phyloP scores from a whole-genome alignment of 2,113 vertebrate species.

The Asarcornis scutulata region DNA sequence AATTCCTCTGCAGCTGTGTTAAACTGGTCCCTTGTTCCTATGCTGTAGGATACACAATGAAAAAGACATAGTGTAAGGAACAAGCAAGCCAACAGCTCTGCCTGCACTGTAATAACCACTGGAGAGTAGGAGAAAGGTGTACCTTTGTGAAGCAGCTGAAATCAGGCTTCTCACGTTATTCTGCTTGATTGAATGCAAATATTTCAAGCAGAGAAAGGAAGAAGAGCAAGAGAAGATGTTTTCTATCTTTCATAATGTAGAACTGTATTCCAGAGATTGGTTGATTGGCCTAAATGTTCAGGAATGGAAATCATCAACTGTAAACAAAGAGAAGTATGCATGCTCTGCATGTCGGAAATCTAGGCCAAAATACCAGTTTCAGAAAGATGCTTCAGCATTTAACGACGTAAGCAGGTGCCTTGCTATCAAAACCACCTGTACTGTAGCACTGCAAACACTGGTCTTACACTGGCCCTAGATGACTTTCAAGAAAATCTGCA shows the following conservation, averaged over 20 bases:
- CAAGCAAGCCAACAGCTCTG: neutral
- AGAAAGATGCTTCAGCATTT: neutral
- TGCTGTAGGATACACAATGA: neutral
- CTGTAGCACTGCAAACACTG: neutral
- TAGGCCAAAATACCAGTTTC: neutral
- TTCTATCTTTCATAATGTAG: neutral
- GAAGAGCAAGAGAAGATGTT: neutral
- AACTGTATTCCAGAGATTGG: neutral
- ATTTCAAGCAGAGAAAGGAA: neutral
- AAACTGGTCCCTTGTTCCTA: neutral
- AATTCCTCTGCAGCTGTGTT: neutral
- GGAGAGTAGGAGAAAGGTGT: neutral
- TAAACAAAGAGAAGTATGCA: neutral
- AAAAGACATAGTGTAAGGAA: neutral
- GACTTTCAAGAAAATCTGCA: neutral
- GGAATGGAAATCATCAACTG: neutral
- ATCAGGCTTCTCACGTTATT: neutral
- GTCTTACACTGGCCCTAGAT: neutral
- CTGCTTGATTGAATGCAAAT: neutral
- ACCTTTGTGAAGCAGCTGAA: neutral
- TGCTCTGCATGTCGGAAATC: neutral
- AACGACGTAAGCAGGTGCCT: neutral
- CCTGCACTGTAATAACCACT: neutral
- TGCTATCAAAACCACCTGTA: neutral
- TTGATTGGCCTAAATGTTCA: neutral